Percentiles rank a stretch among this genome's conserved stretches.
Conservation (phyloP, 2,888 invertebrate genomes). For the Rosalia funebris region DNA sequence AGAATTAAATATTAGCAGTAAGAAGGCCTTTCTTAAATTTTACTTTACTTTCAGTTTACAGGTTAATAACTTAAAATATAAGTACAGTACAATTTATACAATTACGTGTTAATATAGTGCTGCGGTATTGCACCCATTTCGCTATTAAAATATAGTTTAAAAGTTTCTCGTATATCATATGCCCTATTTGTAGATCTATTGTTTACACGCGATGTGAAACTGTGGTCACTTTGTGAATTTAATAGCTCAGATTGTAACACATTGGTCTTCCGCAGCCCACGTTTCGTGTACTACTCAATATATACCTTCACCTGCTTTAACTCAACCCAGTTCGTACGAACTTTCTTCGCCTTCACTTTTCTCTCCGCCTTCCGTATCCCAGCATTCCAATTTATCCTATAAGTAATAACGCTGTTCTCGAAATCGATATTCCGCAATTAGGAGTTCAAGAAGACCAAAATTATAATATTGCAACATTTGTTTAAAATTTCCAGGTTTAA, state of each 20-base stretch:
- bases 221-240: constrained; percentile 18
- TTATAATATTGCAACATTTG: constrained; percentile 18
- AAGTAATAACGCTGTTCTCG: constrained; percentile 11
- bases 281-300: constrained; percentile 11
- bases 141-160: constrained; percentile 29
- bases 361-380: constrained; percentile 12
- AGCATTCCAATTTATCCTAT: constrained; percentile 11
- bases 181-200: constrained; percentile 22
- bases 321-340: too few species aligned
- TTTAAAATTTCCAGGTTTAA: constrained; percentile 11
- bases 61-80: constrained; percentile 7
- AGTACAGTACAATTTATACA: constrained; percentile 19
- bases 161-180: constrained; percentile 24
- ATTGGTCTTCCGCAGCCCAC: constrained; percentile 3
- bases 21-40: constrained; percentile 3
- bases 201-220: constrained; percentile 16
- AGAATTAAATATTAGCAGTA: constrained; percentile 13
- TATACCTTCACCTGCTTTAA: constrained; percentile 21
- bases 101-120: constrained; percentile 21
- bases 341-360: constrained; percentile 23
- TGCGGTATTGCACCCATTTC: constrained; percentile 25
- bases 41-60: background rate
- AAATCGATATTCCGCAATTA: background rate
- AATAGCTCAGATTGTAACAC: constrained; percentile 21
- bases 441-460: constrained; percentile 1